phyloP scores from a whole-genome alignment of 1,140 invertebrate genomes.

The Monochamus saltuarius region DNA sequence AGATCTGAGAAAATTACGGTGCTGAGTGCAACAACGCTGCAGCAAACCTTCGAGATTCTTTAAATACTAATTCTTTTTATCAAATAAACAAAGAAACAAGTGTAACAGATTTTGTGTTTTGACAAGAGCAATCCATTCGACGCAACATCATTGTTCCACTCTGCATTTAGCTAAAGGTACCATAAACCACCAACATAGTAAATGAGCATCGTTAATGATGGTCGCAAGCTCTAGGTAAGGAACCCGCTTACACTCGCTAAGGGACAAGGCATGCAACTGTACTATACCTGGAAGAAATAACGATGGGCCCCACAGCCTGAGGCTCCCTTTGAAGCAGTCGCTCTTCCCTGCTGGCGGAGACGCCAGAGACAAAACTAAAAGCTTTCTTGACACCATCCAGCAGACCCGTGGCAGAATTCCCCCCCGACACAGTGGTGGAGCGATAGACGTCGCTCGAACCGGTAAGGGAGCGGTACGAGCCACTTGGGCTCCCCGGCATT shows the following conservation, averaged over 20 bases:
- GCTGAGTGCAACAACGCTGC: too few relatives aligned
- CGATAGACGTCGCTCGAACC: slow-evolving; percentile 65
- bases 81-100: too few relatives aligned
- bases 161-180: neutral
- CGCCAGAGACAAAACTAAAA: slow-evolving; percentile 59
- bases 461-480: slow-evolving; percentile 64
- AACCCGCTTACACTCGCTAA: neutral
- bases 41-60: too few relatives aligned
- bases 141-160: too few relatives aligned
- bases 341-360: slow-evolving; percentile 53
- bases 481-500: slow-evolving; percentile 58
- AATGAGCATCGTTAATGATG: neutral
- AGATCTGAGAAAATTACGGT: neutral
- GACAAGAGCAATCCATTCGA: too few relatives aligned
- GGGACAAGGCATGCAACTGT: slow-evolving; percentile 1
- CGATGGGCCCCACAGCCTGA: slow-evolving; percentile 45
- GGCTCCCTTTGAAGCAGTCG: slow-evolving; percentile 54
- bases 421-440: slow-evolving; percentile 62
- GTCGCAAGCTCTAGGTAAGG: neutral
- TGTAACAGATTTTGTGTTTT: too few relatives aligned
- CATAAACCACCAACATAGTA: neutral
- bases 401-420: slow-evolving; percentile 56
- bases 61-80: too few relatives aligned
- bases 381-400: slow-evolving; percentile 65
- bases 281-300: slow-evolving; percentile 59